Conservation (phyloP, 1,140 invertebrate species). For the Calliopsis andreniformis region DNA sequence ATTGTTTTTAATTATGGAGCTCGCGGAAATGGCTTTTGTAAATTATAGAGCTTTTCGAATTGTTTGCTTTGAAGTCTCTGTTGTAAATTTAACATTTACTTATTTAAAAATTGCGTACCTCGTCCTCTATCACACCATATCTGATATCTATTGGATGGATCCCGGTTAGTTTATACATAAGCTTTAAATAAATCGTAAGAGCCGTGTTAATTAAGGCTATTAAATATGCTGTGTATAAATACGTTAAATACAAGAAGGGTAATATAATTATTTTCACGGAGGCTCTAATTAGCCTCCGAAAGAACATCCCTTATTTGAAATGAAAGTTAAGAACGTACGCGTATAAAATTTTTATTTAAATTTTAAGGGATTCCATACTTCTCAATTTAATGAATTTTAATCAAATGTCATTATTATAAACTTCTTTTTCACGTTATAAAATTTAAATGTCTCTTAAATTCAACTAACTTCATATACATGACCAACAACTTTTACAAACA, state of each 20-base stretch:
- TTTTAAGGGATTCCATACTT: not conserved
- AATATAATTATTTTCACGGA: slow-evolving; percentile 50
- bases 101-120: slow-evolving; percentile 27
- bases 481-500: not conserved
- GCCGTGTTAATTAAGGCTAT: slow-evolving; percentile 29
- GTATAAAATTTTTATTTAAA: not conserved
- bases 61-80: not conserved
- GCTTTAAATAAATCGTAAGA: slow-evolving; percentile 29
- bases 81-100: not conserved
- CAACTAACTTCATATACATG: slow-evolving; percentile 3
- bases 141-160: not conserved
- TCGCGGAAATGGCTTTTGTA: no score
- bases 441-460: not conserved
- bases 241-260: slow-evolving; percentile 52
- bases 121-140: not conserved
- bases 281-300: slow-evolving; percentile 37
- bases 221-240: slow-evolving; percentile 48
- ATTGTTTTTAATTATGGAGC: not conserved
- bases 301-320: slow-evolving; percentile 33
- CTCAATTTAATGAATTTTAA: not conserved
- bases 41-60: not conserved
- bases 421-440: not conserved
- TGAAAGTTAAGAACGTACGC: not conserved
- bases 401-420: not conserved
- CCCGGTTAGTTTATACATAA: slow-evolving; percentile 16